phyloP scores from a whole-genome alignment of 1,140 invertebrate genomes.

The Spodoptera litura region DNA sequence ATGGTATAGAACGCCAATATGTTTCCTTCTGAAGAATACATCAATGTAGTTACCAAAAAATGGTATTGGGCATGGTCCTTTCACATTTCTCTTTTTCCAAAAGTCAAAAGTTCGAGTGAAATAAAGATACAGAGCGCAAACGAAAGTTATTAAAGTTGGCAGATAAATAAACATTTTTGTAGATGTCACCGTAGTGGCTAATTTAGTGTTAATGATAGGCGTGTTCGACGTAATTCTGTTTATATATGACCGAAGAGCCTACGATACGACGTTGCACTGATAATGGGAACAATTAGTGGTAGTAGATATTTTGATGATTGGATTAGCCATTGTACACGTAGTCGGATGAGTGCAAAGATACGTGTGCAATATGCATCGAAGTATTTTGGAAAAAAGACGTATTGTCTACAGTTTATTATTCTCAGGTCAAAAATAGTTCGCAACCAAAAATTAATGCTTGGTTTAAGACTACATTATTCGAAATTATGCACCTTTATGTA shows the following conservation, averaged over 20 bases:
- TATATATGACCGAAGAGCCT: constrained; percentile 10
- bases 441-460: no score
- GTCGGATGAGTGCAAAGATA: neutral
- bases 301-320: neutral
- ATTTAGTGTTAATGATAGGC: constrained; percentile 17
- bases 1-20: constrained; percentile 39
- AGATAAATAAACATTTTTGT: constrained; percentile 28
- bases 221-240: neutral
- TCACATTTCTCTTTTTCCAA: constrained; percentile 45
- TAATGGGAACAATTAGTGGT: neutral
- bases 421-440: no score
- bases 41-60: constrained; percentile 50
- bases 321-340: neutral
- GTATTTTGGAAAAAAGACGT: no score
- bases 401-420: no score
- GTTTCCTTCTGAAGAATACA: constrained; percentile 41
- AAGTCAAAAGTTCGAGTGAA: constrained; percentile 29
- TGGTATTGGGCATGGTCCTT: constrained; percentile 39
- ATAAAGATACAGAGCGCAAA: constrained; percentile 14
- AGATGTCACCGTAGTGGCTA: neutral
- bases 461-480: no score
- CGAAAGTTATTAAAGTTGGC: neutral
- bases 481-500: no score
- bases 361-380: no score
- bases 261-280: constrained; percentile 1